Conservation (phyloP, 1,140 invertebrate genomes). For the Eubasilissa regina region DNA sequence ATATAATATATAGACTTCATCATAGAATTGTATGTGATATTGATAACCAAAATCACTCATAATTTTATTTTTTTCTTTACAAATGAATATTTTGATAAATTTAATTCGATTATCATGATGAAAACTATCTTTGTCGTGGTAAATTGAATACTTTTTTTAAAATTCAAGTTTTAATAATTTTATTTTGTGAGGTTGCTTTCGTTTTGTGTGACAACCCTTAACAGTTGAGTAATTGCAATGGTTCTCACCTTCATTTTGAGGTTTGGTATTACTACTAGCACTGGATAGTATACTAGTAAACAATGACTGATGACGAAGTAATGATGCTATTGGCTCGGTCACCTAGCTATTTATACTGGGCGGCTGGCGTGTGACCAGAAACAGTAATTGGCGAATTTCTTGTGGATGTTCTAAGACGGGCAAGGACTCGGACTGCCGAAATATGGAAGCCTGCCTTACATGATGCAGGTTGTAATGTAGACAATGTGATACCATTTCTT, state of each 20-base stretch:
- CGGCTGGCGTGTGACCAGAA: background rate
- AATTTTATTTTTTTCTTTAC: too few relatives aligned
- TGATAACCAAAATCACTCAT: too few relatives aligned
- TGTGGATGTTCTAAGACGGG: background rate
- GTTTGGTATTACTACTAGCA: background rate
- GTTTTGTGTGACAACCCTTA: background rate
- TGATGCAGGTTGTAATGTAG: background rate
- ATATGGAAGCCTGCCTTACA: background rate
- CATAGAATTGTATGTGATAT: too few relatives aligned
- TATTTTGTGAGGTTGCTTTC: too few relatives aligned
- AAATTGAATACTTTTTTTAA: too few relatives aligned
- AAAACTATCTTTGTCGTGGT: too few relatives aligned
- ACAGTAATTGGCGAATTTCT: background rate
- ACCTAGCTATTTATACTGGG: constrained; percentile 7
- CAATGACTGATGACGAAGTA: constrained; percentile 7
- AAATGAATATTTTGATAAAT: too few relatives aligned
- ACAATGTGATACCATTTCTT: background rate
- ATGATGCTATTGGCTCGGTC: background rate
- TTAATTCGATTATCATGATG: too few relatives aligned
- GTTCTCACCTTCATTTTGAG: constrained; percentile 11
- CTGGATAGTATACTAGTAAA: background rate
- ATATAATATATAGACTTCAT: too few relatives aligned
- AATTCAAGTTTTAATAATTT: too few relatives aligned
- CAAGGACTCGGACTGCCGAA: constrained; percentile 1
- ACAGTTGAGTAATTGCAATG: background rate